These are phyloP conservation scores for Microctonus aethiopoides DNA, from an alignment of 2,888 invertebrate species.

Conservation along the genomic window DNA sequence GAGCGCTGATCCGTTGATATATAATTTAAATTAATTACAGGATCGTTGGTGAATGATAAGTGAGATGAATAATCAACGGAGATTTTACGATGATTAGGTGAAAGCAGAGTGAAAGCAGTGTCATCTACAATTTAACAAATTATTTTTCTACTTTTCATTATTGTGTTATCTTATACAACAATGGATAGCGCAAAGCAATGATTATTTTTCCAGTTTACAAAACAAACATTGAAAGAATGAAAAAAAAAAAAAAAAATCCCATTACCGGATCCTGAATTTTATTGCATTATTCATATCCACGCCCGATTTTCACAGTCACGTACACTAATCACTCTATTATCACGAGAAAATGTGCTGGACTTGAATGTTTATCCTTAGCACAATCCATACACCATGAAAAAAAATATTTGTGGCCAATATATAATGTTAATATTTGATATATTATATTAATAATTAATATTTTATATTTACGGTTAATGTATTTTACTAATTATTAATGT, in stretches of 20 bases:
- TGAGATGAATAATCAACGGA: constrained; percentile 7
- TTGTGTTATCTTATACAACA: constrained; percentile 13
- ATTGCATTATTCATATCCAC: not conserved
- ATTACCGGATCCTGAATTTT: too few species aligned
- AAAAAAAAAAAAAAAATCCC: too few species aligned
- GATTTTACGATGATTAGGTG: constrained; percentile 53
- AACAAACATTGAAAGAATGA: not conserved
- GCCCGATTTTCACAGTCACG: not conserved
- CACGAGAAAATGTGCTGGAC: too few species aligned
- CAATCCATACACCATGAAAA: not conserved
- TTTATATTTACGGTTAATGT: too few species aligned
- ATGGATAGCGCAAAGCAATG: constrained; percentile 59
- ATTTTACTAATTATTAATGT: too few species aligned
- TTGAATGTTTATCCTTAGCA: not conserved
- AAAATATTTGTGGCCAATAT: too few species aligned
- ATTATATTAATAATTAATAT: too few species aligned
- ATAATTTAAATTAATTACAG: constrained; percentile 56
- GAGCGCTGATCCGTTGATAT: constrained; percentile 53
- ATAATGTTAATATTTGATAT: too few species aligned
- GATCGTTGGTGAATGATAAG: constrained; percentile 48
- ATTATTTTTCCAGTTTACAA: constrained; percentile 62
- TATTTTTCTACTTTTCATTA: constrained; percentile 36
- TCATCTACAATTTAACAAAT: constrained; percentile 50
- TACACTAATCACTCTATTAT: not conserved
- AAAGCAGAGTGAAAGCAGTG: constrained; percentile 50